A percentile compares a stretch with the other conserved stretches of the same genome.
phyloP scores from a whole-genome alignment of 2,797 vertebrate species.

The Chloroceryle amazona region DNA sequence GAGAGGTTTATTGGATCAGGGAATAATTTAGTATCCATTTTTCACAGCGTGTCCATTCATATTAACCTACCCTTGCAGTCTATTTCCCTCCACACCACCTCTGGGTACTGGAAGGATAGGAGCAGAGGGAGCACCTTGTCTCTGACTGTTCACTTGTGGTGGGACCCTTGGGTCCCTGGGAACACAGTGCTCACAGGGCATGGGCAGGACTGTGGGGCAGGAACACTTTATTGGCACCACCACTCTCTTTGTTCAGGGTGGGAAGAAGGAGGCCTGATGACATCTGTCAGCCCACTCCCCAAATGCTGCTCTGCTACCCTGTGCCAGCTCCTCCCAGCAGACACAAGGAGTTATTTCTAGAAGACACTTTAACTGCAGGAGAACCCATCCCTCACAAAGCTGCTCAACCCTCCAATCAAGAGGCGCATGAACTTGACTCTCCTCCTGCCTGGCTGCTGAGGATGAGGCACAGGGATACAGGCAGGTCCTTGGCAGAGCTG shows the following conservation, averaged over 20 bases:
- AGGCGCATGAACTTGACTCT: not conserved
- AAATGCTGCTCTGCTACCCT: not conserved
- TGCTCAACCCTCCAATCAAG: not conserved
- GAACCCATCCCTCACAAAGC: not conserved
- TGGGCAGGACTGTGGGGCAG: not conserved
- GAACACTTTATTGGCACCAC: not conserved
- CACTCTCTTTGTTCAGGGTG: not conserved
- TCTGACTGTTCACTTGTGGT: fast-evolving
- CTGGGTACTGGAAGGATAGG: not conserved
- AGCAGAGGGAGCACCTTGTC: not conserved
- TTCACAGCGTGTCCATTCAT: not conserved
- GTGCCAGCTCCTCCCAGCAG: not conserved
- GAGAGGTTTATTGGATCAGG: constrained; percentile 45
- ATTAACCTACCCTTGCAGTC: not conserved
- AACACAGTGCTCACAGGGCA: fast-evolving
- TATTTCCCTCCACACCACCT: not conserved
- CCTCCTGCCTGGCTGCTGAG: not conserved
- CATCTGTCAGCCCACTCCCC: not conserved
- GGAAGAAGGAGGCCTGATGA: fast-evolving
- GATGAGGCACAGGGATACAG: not conserved
- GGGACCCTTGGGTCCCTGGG: not conserved
- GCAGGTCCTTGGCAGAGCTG: not conserved
- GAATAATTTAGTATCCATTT: constrained; percentile 52
- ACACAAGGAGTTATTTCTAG: not conserved
- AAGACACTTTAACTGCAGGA: not conserved